phyloP scores from a whole-genome alignment of 2,797 vertebrate genomes.

The Gadopsis bispinosus region DNA sequence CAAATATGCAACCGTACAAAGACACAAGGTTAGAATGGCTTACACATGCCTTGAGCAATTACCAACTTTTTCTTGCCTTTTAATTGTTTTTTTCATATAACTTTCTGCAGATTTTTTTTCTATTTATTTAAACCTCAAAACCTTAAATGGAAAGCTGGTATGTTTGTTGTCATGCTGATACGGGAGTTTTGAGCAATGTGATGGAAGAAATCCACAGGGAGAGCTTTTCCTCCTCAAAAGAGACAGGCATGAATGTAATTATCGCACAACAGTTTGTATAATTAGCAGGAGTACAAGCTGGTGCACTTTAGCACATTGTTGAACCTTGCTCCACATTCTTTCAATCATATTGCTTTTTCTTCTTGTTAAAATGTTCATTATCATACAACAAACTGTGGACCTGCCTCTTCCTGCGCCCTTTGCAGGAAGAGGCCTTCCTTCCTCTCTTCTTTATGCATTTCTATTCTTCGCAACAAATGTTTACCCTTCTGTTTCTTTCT shows the following conservation, averaged over 20 bases:
- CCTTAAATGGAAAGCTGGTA: conserved; percentile 27
- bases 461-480: conserved; percentile 22
- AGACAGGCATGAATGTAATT: conserved; percentile 63
- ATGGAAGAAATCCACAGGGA: conserved; percentile 58
- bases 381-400: conserved; percentile 38
- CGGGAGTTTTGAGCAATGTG: conserved; percentile 29
- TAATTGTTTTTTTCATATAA: neutral
- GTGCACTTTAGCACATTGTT: conserved; percentile 42
- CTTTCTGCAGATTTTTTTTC: conserved; percentile 4
- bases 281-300: conserved; percentile 61
- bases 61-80: conserved; percentile 24
- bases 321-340: conserved; percentile 57
- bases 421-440: neutral
- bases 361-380: conserved; percentile 56
- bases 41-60: conserved; percentile 12
- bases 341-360: conserved; percentile 40
- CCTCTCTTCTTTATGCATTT: conserved; percentile 26
- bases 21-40: conserved; percentile 9
- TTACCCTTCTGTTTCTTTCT: conserved; percentile 18
- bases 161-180: conserved; percentile 44
- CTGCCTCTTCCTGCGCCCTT: conserved; percentile 34
- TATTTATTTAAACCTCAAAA: conserved; percentile 28
- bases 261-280: conserved; percentile 62
- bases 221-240: conserved; percentile 57
- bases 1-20: conserved; percentile 11